These are phyloP conservation scores for Calonectris borealis DNA, from an alignment of 2,113 vertebrate species.

Conservation along the genomic window DNA sequence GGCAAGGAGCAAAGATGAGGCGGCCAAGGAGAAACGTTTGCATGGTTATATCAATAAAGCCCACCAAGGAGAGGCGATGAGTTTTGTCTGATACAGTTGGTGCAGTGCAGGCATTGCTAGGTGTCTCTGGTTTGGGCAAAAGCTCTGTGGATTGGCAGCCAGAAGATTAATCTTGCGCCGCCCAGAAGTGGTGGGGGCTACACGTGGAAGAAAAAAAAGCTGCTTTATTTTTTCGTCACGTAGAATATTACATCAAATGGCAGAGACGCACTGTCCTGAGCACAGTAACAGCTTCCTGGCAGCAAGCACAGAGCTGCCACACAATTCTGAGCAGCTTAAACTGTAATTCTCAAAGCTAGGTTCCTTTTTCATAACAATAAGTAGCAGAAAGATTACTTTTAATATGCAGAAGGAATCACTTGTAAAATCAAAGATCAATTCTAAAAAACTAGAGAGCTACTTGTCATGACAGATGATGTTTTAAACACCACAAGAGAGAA, in stretches of 20 bases:
- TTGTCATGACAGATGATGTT: not conserved
- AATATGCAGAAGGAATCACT: not conserved
- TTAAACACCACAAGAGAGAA: not conserved
- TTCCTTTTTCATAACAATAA: not conserved
- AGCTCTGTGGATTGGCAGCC: not conserved
- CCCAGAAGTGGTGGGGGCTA: not conserved
- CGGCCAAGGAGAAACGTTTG: not conserved
- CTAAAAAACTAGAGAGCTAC: not conserved
- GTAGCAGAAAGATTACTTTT: not conserved
- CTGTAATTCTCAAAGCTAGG: not conserved
- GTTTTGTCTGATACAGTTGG: not conserved
- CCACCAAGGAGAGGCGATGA: accelerated
- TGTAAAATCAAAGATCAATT: not conserved
- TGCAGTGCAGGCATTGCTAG: not conserved
- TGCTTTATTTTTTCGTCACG: constrained; percentile 60
- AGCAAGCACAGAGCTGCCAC: constrained; percentile 5
- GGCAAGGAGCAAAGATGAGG: constrained; percentile 33
- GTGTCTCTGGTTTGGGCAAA: not conserved
- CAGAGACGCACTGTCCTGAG: constrained; percentile 29
- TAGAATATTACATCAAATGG: not conserved
- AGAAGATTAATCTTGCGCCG: constrained; percentile 29
- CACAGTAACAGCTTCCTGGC: constrained; percentile 29
- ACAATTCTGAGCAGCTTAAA: not conserved
- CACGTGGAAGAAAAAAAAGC: not conserved
- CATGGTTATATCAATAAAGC: not conserved